Percentiles rank a stretch among this genome's conserved stretches.
Evolutionary conservation across 2,888 invertebrate species (phyloP).

Genomic region (Dysmachus trigonus): DNA sequence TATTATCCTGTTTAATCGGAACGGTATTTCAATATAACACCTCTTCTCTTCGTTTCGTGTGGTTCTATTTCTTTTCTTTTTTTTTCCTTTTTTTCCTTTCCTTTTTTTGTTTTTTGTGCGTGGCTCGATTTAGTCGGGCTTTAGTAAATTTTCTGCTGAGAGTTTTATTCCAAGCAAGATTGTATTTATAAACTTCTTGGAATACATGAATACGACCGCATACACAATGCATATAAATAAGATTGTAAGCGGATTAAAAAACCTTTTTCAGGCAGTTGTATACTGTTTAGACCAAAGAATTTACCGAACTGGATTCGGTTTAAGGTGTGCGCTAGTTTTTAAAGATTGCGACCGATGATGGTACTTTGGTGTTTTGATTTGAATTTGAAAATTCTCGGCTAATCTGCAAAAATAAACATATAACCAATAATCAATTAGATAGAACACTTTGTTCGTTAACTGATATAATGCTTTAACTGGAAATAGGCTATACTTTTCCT

Average conservation of each 20-base stretch:
- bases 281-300: conserved; percentile 7
- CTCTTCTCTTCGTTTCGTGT: not conserved
- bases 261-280: conserved; percentile 20
- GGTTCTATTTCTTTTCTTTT: not conserved
- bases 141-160: not conserved
- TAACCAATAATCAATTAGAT: not conserved
- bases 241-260: conserved; percentile 48
- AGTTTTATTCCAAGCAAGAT: conserved; percentile 12
- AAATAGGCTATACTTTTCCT: not conserved
- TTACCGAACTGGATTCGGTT: conserved; percentile 20
- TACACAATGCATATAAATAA: conserved; percentile 48
- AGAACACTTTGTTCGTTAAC: not conserved
- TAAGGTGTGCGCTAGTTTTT: not conserved
- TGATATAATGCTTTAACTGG: not conserved
- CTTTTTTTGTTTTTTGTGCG: not conserved
- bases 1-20: conserved; percentile 48
- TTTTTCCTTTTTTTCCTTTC: not conserved
- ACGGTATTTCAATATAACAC: conserved; percentile 48
- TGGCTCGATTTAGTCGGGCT: not conserved
- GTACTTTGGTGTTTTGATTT: not conserved
- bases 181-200: conserved; percentile 40
- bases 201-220: conserved; percentile 35
- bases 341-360: not conserved
- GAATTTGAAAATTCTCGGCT: not conserved
- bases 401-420: not conserved